These are phyloP conservation scores for Teleogryllus oceanicus DNA, from an alignment of 2,888 invertebrate genomes.

Conservation along the genomic window DNA sequence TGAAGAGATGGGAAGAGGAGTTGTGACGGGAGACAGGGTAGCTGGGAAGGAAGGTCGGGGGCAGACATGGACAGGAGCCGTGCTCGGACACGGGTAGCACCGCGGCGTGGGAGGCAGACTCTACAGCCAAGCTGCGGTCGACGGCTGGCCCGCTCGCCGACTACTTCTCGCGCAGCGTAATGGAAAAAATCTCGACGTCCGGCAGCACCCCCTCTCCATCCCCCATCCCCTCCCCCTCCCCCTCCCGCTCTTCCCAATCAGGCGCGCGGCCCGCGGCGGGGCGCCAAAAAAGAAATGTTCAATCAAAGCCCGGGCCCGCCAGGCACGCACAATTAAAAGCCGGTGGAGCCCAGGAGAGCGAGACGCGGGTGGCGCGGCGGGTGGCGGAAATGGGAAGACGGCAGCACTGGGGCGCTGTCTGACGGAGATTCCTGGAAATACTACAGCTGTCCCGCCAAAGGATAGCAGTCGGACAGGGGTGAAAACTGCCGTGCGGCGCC, in stretches of 20 bases:
- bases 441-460: no score
- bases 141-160: neutral
- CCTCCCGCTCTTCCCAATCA: neutral
- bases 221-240: neutral
- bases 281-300: neutral
- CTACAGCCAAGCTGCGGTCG: neutral
- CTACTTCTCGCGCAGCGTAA: neutral
- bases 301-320: neutral
- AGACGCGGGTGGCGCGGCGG: neutral
- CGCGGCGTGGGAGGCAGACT: no score
- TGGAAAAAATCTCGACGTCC: slow-evolving; percentile 3
- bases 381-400: neutral
- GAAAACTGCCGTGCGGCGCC: no score
- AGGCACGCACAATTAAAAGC: slow-evolving; percentile 1
- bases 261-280: neutral
- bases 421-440: no score
- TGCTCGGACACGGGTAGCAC: no score
- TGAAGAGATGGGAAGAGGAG: no score
- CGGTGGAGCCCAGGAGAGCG: neutral
- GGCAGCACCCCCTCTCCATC: neutral
- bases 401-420: neutral
- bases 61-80: no score
- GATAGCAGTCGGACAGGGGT: no score
- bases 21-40: no score
- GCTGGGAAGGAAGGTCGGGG: no score